These are phyloP conservation scores for Phoxinus phoxinus DNA, from an alignment of 2,113 vertebrate species.

Conservation along the genomic window DNA sequence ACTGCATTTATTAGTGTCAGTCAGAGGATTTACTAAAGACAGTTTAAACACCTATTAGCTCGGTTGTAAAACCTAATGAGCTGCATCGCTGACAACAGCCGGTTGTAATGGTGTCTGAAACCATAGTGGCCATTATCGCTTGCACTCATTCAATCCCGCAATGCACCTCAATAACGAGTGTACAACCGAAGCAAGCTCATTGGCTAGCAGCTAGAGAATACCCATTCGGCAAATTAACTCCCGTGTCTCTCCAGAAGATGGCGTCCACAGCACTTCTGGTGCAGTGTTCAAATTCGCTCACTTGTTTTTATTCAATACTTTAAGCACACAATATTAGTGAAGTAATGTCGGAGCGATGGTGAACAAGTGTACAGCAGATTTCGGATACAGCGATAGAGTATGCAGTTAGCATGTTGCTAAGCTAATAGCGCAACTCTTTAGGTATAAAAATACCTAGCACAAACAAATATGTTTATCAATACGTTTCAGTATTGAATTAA, in stretches of 20 bases:
- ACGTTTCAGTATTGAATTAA: background rate
- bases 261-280: background rate
- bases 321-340: background rate
- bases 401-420: too few relatives aligned
- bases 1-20: conserved; percentile 7
- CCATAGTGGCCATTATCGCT: too few relatives aligned
- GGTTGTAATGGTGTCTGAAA: background rate
- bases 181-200: too few relatives aligned
- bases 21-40: conserved; percentile 15
- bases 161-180: too few relatives aligned
- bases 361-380: too few relatives aligned
- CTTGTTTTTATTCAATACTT: background rate
- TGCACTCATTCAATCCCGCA: too few relatives aligned
- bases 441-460: background rate
- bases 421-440: background rate
- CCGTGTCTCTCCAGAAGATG: too few relatives aligned
- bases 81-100: background rate
- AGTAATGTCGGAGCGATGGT: background rate
- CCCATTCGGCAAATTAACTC: too few relatives aligned
- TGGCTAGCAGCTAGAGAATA: too few relatives aligned
- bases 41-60: background rate
- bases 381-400: too few relatives aligned
- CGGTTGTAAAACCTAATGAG: background rate
- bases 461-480: background rate
- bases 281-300: background rate